Evolutionary conservation across 2,113 vertebrate species (phyloP).

Genomic region (Epinephelus fuscoguttatus): DNA sequence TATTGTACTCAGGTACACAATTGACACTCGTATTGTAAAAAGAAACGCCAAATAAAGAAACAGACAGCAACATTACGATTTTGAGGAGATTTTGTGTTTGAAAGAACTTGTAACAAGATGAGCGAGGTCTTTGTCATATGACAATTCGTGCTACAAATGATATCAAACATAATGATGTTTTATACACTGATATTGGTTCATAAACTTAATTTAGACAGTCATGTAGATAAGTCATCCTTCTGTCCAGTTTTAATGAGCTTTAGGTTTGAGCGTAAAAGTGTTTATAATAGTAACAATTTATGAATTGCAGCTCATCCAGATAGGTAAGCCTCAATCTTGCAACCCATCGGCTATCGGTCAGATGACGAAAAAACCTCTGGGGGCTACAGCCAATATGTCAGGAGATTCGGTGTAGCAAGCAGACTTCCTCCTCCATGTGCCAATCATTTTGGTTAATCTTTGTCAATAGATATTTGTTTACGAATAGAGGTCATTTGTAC

Average conservation of each 20-base stretch:
- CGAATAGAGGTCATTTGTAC: no score
- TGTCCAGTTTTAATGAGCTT: neutral
- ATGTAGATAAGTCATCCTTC: neutral
- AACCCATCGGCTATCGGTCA: no score
- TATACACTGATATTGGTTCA: neutral
- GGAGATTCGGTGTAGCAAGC: no score
- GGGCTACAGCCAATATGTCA: no score
- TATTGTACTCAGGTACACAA: neutral
- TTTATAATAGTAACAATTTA: neutral
- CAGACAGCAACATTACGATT: neutral
- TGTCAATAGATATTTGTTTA: no score
- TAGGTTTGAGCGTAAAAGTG: neutral
- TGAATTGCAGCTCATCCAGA: neutral
- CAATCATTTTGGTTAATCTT: no score
- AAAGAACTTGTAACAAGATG: neutral
- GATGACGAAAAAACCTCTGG: no score
- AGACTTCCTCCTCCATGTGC: no score
- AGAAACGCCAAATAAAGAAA: neutral
- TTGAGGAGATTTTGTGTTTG: neutral
- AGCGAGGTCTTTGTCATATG: neutral
- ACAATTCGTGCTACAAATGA: neutral
- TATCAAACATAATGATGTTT: neutral
- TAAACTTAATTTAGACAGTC: neutral
- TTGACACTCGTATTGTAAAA: neutral
- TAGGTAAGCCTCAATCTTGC: no score